Evolutionary conservation across 2,797 vertebrate species (phyloP).

Genomic region (Mus minutoides): DNA sequence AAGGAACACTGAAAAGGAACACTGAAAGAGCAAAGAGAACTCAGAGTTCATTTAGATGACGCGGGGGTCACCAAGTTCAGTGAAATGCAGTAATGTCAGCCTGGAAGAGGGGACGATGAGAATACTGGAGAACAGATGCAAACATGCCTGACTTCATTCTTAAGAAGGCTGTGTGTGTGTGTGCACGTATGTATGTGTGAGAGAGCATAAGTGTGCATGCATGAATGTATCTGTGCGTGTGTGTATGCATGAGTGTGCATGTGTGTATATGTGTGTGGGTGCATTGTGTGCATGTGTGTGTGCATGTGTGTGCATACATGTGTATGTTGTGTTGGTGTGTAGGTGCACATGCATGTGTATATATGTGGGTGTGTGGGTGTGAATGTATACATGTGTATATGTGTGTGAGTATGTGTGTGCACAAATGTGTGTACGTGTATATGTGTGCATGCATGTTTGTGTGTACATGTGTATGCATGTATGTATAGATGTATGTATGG

Average conservation of each 20-base stretch:
- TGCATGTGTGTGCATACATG: neutral
- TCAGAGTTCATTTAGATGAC: neutral
- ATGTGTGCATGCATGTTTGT: too few relatives aligned
- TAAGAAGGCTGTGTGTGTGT: neutral
- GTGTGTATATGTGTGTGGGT: too few relatives aligned
- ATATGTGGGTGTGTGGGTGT: too few relatives aligned
- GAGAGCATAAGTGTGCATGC: neutral
- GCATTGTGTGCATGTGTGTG: neutral
- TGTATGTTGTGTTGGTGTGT: neutral
- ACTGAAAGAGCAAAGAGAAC: neutral
- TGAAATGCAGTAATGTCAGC: neutral
- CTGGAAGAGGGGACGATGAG: neutral
- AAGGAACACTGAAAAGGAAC: neutral
- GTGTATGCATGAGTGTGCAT: neutral
- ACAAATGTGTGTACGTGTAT: neutral
- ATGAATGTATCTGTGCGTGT: neutral
- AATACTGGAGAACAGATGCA: neutral
- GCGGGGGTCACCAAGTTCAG: neutral
- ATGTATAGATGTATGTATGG: neutral
- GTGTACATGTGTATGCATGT: neutral
- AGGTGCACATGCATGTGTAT: too few relatives aligned
- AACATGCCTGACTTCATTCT: neutral
- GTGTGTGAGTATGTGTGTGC: too few relatives aligned
- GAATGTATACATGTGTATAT: too few relatives aligned
- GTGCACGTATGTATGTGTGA: neutral